phyloP scores from a whole-genome alignment of 2,797 vertebrate species.

The Garrulus glandarius region DNA sequence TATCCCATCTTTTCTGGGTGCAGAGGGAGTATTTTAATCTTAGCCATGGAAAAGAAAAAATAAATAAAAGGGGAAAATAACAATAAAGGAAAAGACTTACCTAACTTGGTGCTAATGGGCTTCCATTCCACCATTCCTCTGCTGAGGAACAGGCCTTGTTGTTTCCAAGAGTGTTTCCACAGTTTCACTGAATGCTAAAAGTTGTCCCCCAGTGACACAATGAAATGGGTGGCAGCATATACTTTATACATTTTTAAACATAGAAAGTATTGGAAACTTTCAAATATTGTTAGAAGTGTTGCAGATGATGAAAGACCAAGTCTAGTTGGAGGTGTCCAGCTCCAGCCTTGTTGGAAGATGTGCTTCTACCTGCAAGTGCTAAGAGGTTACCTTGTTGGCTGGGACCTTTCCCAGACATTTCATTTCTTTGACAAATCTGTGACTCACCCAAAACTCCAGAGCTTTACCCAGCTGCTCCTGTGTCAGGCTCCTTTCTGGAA shows the following conservation, averaged over 20 bases:
- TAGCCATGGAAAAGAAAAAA: background rate
- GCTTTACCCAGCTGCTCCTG: background rate
- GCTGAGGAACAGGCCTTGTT: background rate
- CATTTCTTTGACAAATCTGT: background rate
- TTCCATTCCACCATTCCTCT: background rate
- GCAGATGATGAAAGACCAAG: background rate
- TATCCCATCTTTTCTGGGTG: background rate
- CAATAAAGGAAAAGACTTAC: background rate
- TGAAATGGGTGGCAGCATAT: background rate
- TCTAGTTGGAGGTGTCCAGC: background rate
- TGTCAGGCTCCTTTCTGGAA: background rate
- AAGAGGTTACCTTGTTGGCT: background rate
- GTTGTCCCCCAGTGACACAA: background rate
- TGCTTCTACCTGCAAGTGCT: fast-evolving
- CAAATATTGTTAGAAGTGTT: background rate
- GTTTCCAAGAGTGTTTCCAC: background rate
- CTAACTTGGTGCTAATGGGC: background rate
- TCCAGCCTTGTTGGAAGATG: background rate
- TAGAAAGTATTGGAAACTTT: background rate
- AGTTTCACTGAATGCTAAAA: background rate
- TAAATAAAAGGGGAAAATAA: background rate
- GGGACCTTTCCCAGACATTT: background rate
- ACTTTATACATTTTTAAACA: background rate
- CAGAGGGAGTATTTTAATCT: background rate
- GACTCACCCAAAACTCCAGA: background rate